These are phyloP conservation scores for Sebastes kiyomatsui DNA, from an alignment of 2,797 vertebrate species.

Conservation along the genomic window DNA sequence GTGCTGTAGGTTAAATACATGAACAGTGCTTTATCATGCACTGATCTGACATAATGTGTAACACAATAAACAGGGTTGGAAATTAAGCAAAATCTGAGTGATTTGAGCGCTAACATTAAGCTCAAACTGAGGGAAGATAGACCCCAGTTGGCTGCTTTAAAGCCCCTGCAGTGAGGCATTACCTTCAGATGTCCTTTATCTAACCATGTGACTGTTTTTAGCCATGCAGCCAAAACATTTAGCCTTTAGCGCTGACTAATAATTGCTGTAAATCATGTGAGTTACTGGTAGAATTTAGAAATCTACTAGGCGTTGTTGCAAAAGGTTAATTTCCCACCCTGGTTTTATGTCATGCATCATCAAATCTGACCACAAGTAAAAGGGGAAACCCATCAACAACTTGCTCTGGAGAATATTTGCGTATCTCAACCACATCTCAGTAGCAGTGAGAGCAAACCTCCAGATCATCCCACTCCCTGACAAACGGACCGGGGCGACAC, in stretches of 20 bases:
- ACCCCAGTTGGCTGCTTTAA: neutral
- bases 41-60: constrained; percentile 10
- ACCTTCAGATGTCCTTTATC: neutral
- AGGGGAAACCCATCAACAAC: constrained; percentile 2
- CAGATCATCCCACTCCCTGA: constrained; percentile 28
- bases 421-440: constrained; percentile 20
- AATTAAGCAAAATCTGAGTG: constrained; percentile 11
- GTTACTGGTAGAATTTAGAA: neutral
- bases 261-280: neutral
- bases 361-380: constrained; percentile 14
- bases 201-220: neutral
- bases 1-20: neutral
- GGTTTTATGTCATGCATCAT: constrained; percentile 41
- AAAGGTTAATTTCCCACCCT: constrained; percentile 51
- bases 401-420: constrained; percentile 19
- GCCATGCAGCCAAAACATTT: neutral
- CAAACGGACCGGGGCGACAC: constrained; percentile 33
- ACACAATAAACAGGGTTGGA: constrained; percentile 40
- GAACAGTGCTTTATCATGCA: constrained; percentile 6
- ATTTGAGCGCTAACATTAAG: neutral
- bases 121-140: neutral
- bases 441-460: constrained; percentile 14
- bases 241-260: neutral
- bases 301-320: neutral
- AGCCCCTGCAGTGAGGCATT: neutral